A percentile compares a stretch with the other conserved stretches of the same genome.
These are phyloP conservation scores for Tillus elongatus DNA, from an alignment of 2,888 invertebrate genomes.

Conservation along the genomic window DNA sequence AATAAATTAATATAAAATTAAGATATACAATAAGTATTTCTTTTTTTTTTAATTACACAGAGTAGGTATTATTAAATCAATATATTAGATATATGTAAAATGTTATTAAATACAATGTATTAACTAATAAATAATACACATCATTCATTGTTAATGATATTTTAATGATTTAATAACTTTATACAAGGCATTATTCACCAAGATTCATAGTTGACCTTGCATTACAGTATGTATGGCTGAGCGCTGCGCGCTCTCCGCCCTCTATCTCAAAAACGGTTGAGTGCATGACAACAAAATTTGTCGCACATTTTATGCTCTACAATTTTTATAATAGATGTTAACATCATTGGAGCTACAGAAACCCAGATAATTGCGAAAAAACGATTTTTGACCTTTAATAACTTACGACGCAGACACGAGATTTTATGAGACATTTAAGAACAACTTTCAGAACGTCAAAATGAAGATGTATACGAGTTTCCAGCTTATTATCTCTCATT, in stretches of 20 bases:
- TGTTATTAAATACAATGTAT: no score
- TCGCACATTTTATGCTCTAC: constrained; percentile 1
- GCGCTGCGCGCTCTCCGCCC: constrained; percentile 4
- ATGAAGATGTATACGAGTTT: constrained; percentile 3
- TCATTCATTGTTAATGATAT: no score
- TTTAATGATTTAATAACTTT: neutral
- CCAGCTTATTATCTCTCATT: constrained; percentile 2
- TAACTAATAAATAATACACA: no score
- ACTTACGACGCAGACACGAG: constrained; percentile 3
- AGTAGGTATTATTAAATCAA: constrained; percentile 1
- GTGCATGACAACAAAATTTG: constrained; percentile 2
- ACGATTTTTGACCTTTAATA: neutral
- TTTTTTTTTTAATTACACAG: neutral
- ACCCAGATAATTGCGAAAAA: constrained; percentile 3
- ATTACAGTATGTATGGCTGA: neutral
- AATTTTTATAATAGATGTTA: constrained; percentile 3
- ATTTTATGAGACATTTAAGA: constrained; percentile 1
- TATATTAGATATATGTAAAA: no score
- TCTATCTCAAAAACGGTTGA: constrained; percentile 1
- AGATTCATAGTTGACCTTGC: constrained; percentile 3
- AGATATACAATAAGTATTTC: neutral
- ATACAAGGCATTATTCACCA: neutral
- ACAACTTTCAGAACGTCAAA: constrained; percentile 1
- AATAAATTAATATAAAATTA: neutral
- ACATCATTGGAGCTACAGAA: constrained; percentile 1